Evolutionary conservation across 30 jellyfish, hydroid and myxozoan genomes (phyloP).

Genomic region (Aurelia sp.): DNA sequence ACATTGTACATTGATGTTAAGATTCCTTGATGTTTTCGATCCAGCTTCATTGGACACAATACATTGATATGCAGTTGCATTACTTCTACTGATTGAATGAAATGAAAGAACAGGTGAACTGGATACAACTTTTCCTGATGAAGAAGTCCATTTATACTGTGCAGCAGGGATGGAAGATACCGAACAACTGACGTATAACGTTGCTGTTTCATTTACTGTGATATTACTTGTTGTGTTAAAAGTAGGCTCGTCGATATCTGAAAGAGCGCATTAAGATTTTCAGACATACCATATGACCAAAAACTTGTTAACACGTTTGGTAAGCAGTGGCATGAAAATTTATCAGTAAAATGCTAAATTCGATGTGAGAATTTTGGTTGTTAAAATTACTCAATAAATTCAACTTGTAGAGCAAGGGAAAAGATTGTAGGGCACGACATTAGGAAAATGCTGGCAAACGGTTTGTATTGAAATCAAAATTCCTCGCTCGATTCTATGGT

Average conservation of each 20-base stretch:
- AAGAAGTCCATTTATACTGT: neutral
- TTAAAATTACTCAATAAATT: no score
- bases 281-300: no score
- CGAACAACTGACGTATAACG: constrained; percentile 5
- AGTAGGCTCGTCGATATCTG: constrained; percentile 54
- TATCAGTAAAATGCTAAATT: no score
- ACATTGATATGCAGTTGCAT: constrained; percentile 32
- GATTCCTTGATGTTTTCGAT: constrained; percentile 3
- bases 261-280: no score
- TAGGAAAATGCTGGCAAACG: no score
- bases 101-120: constrained; percentile 9
- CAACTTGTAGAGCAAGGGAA: no score
- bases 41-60: constrained; percentile 37
- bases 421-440: no score
- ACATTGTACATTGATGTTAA: constrained; percentile 51
- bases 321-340: no score
- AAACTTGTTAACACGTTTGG: no score
- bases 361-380: no score
- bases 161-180: constrained; percentile 17
- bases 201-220: neutral
- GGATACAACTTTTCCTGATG: constrained; percentile 29
- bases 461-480: no score
- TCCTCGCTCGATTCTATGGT: no score
- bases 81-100: constrained; percentile 5
- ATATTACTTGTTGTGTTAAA: neutral